A percentile compares a stretch with the other conserved stretches of the same genome.
Evolutionary conservation across 2,888 invertebrate species (phyloP).

Genomic region (Heterodera filipjevi): DNA sequence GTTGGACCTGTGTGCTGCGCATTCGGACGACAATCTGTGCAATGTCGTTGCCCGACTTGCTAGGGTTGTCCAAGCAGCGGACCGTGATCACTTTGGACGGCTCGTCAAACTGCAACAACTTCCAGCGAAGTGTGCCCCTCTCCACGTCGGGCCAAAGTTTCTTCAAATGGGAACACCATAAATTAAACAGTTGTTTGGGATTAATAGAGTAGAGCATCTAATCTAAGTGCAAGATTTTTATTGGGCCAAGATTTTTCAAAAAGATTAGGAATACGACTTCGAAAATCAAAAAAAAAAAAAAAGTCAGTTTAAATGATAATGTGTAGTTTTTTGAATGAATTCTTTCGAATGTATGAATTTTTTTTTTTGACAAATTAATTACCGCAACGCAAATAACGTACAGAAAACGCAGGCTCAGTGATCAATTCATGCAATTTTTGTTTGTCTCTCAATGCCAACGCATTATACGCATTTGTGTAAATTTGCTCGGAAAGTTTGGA

Average conservation of each 20-base stretch:
- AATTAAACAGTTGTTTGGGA: too few relatives aligned
- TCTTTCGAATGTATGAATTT: too few relatives aligned
- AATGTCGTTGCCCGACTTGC: slow-evolving; percentile 62
- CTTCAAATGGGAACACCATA: too few relatives aligned
- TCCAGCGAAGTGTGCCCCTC: slow-evolving; percentile 58
- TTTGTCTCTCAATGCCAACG: slow-evolving; percentile 52
- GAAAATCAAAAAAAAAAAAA: slow-evolving; percentile 21
- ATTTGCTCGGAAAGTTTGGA: slow-evolving; percentile 53
- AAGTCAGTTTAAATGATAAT: too few relatives aligned
- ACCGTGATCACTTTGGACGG: slow-evolving; percentile 57
- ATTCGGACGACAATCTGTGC: slow-evolving; percentile 64
- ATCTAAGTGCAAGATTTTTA: too few relatives aligned
- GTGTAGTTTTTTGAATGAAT: too few relatives aligned
- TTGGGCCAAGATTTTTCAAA: too few relatives aligned
- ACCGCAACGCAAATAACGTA: too few relatives aligned
- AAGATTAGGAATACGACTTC: too few relatives aligned
- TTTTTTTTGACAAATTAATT: too few relatives aligned
- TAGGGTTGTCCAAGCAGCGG: slow-evolving; percentile 57
- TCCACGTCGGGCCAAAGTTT: slow-evolving; percentile 65
- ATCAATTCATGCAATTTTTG: slow-evolving; percentile 49
- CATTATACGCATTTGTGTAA: slow-evolving; percentile 55
- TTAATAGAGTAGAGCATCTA: too few relatives aligned
- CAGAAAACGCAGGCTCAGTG: slow-evolving; percentile 58
- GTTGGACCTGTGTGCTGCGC: slow-evolving; percentile 54
- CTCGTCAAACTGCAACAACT: slow-evolving; percentile 49